Evolutionary conservation across 2,888 invertebrate genomes (phyloP).

Genomic region (Lingula anatina): DNA sequence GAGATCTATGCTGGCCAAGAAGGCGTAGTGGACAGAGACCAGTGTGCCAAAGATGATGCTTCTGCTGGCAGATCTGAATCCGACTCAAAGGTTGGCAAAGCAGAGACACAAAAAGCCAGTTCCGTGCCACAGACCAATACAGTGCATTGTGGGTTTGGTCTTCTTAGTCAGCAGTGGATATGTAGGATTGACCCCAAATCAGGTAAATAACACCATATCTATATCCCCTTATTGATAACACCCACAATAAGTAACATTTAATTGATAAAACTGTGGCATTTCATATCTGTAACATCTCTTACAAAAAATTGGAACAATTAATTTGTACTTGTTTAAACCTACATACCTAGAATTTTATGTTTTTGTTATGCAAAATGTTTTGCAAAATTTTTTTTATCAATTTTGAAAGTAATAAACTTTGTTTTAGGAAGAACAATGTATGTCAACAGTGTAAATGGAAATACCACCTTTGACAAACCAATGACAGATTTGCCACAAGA

Average conservation of each 20-base stretch:
- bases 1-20: constrained; percentile 1
- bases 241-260: background rate
- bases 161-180: too few relatives aligned
- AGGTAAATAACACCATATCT: background rate
- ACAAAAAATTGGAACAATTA: too few relatives aligned
- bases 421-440: constrained; percentile 21
- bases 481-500: too few relatives aligned
- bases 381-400: too few relatives aligned
- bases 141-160: too few relatives aligned
- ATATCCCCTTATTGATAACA: background rate
- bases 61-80: background rate
- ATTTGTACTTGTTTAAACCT: too few relatives aligned
- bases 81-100: background rate
- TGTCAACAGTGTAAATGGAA: constrained; percentile 22
- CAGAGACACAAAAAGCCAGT: background rate
- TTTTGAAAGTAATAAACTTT: too few relatives aligned
- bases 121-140: too few relatives aligned
- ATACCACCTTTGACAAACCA: constrained; percentile 14
- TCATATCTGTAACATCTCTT: too few relatives aligned
- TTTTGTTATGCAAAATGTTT: too few relatives aligned
- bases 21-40: background rate
- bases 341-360: too few relatives aligned
- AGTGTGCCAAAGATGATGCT: background rate
- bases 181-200: background rate
- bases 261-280: too few relatives aligned